Percentiles rank a stretch among this genome's conserved stretches.
Evolutionary conservation across 2,113 vertebrate species (phyloP).

Genomic region (Pipra filicauda): DNA sequence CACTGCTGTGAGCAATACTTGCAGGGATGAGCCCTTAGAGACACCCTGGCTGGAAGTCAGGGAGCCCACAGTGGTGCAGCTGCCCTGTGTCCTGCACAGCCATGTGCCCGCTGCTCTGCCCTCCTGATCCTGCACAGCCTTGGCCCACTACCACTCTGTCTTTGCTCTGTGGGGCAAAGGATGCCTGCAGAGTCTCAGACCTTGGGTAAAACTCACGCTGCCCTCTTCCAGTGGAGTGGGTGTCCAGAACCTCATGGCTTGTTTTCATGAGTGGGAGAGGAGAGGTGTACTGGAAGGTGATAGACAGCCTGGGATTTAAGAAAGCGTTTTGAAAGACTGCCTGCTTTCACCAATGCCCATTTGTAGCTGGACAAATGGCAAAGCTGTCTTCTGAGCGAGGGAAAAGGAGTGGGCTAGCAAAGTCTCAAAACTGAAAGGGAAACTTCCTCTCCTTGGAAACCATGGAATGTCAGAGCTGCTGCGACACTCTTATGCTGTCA

Average conservation of each 20-base stretch:
- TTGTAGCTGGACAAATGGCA: not conserved
- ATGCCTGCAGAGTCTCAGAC: fast-evolving
- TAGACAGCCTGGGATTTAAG: not conserved
- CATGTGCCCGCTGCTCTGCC: fast-evolving
- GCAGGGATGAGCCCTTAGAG: fast-evolving
- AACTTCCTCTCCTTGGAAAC: not conserved
- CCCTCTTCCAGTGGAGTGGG: fast-evolving
- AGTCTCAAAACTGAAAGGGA: not conserved
- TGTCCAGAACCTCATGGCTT: not conserved
- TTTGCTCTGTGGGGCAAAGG: not conserved
- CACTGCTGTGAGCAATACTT: not conserved
- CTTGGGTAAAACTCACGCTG: not conserved
- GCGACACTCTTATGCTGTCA: not conserved
- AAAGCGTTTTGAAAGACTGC: fast-evolving
- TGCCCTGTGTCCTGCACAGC: not conserved
- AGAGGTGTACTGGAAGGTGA: not conserved
- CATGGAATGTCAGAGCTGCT: not conserved
- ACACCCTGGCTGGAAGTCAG: too few species aligned
- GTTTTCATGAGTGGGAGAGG: not conserved
- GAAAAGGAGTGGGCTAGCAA: fast-evolving
- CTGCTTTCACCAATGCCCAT: fast-evolving
- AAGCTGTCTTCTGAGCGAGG: not conserved
- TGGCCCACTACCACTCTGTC: fast-evolving
- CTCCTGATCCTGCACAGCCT: not conserved
- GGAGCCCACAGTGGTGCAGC: fast-evolving